phyloP scores from a whole-genome alignment of 1,140 invertebrate species.

The Leptinotarsa undecemlineata region DNA sequence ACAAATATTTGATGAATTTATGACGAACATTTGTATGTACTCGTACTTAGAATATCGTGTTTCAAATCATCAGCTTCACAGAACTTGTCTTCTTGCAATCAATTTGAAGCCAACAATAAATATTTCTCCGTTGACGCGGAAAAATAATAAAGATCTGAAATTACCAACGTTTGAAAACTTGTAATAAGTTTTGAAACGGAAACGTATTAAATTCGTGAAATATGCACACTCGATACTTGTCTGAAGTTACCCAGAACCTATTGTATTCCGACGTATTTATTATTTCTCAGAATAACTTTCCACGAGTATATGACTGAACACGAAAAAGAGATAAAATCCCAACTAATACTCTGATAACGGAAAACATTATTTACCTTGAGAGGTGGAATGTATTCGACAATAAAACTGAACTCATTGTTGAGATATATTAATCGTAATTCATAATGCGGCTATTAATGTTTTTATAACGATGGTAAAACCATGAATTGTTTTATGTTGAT shows the following conservation, averaged over 20 bases:
- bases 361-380: neutral
- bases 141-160: too few species aligned
- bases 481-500: neutral
- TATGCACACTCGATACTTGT: neutral
- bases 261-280: neutral
- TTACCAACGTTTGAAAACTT: too few species aligned
- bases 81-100: too few species aligned
- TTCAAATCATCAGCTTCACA: too few species aligned
- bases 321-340: conserved; percentile 18
- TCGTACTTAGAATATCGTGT: too few species aligned
- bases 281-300: conserved; percentile 2
- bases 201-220: too few species aligned
- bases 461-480: neutral
- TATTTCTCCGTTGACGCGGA: too few species aligned
- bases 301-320: neutral
- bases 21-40: too few species aligned
- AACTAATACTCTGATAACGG: conserved; percentile 1
- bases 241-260: conserved; percentile 2
- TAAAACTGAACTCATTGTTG: neutral
- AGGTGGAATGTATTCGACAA: neutral
- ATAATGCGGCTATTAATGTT: neutral
- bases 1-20: too few species aligned
- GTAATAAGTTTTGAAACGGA: too few species aligned
- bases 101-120: too few species aligned
- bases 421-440: conserved; percentile 16